Conservation (phyloP, 2,888 invertebrate species). For the Amphipoea oculea region DNA sequence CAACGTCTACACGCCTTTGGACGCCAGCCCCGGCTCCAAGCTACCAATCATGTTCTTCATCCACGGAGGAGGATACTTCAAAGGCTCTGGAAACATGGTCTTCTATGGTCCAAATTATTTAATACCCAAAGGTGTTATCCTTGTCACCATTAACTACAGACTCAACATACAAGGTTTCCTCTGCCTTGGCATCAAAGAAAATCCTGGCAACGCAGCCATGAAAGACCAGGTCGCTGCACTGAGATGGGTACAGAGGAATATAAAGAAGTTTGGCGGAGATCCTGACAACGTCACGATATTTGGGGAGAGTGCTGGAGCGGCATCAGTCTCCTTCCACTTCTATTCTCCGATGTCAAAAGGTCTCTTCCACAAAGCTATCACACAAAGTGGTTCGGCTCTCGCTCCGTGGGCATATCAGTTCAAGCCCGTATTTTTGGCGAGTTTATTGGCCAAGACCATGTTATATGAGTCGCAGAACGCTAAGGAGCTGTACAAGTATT, state of each 20-base stretch:
- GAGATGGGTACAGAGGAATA: constrained; percentile 81
- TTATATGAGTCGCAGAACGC: constrained; percentile 76
- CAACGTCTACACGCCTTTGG: constrained; percentile 80
- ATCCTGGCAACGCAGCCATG: constrained; percentile 83
- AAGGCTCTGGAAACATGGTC: constrained; percentile 75
- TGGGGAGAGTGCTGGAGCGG: constrained; percentile 85
- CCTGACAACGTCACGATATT: constrained; percentile 81
- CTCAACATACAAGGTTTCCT: constrained; percentile 82
- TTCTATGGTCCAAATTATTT: constrained; percentile 83
- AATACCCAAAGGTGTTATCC: constrained; percentile 78
- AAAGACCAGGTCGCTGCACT: constrained; percentile 84
- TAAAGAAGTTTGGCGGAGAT: constrained; percentile 81
- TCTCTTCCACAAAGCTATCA: constrained; percentile 83
- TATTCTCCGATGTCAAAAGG: constrained; percentile 84
- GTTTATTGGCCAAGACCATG: constrained; percentile 80
- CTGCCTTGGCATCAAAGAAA: constrained; percentile 81
- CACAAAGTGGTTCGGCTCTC: constrained; percentile 83
- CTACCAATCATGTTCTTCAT: constrained; percentile 85
- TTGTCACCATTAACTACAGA: constrained; percentile 84
- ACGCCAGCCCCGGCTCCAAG: constrained; percentile 56
- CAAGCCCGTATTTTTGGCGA: constrained; percentile 78
- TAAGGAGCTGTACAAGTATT: constrained; percentile 76
- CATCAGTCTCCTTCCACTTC: constrained; percentile 81
- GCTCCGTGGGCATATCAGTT: constrained; percentile 81
- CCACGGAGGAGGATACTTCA: constrained; percentile 84